Evolutionary conservation across 2,888 invertebrate species (phyloP), one percentile per base, ranked within the genome.

Genomic region (Plebejus melissa): DNA sequence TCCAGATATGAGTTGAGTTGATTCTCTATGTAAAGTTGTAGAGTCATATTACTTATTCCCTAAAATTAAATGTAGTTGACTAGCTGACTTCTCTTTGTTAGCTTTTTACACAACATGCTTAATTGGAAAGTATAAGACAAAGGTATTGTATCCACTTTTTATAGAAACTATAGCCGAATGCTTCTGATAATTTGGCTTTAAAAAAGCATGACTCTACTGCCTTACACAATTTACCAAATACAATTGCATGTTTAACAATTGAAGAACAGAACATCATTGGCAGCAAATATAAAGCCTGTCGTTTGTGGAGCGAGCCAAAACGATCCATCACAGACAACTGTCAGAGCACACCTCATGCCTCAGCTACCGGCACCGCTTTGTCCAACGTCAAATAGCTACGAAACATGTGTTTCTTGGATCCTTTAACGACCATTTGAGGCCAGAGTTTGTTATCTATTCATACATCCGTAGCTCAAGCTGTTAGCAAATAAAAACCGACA

Each of bases 301-400:
- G 46, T 72, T 54, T 79, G 80, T 79, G 77, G 79, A 79, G 79
- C 79, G 76, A 80, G 80, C 80, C 81, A 81, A 81, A 82, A 80
- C 83, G 81, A 85, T 85, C 82, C 83, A 84, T 85, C 83, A 83
- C 80, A 75, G 54, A 54, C 76, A 80, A 80, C 81, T 79, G 81
- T 83, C 81, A 78, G 77, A 79, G 77, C 74, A 22, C 58, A 41
- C 32, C 36, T 57, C 46, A 74, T 50, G 36, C 32, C 36, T 57
- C 46, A 74, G 76, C 77, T 79, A 77, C 79, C 78, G 79, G 78
- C 76, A 77, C 74, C 74, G 74, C 71, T 74, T 76, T 76, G 77
- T 78, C 76, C 77, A 72, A 76, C 74, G 70, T 54, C 77, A 77
- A 74, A 50, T 69, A 71, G 69, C 60, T 75, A 50, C 60, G 71